phyloP scores from a whole-genome alignment of 2,888 invertebrate species.

The Rhagophthalmus giganteus region DNA sequence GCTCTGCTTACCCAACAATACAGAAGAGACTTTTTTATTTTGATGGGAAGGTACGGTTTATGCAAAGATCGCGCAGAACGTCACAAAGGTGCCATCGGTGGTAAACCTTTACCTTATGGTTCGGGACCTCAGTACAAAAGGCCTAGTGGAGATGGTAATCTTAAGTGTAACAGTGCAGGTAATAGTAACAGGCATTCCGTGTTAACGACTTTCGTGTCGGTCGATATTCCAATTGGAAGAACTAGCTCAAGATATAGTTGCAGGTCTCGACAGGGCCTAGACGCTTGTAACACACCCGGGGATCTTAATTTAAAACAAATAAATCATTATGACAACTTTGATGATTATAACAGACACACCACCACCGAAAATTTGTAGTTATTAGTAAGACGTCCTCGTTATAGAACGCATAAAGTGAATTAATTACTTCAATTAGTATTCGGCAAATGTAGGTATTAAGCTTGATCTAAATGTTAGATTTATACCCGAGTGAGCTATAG shows the following conservation, averaged over 20 bases:
- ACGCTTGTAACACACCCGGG: slow-evolving; percentile 43
- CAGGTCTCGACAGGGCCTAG: slow-evolving; percentile 37
- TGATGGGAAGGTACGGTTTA: slow-evolving; percentile 58
- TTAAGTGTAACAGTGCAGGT: slow-evolving; percentile 31
- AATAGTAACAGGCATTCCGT: slow-evolving; percentile 49
- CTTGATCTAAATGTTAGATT: no score
- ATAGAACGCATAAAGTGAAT: background rate
- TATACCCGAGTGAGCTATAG: no score
- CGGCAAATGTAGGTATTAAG: no score
- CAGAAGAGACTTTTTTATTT: slow-evolving; percentile 61
- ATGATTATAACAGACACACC: slow-evolving; percentile 41
- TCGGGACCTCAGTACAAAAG: slow-evolving; percentile 48
- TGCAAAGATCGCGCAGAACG: slow-evolving; percentile 54
- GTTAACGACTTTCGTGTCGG: slow-evolving; percentile 52
- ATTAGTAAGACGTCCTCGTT: background rate
- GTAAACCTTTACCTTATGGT: slow-evolving; percentile 51
- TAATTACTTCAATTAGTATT: no score
- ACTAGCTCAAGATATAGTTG: slow-evolving; percentile 44
- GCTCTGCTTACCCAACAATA: slow-evolving; percentile 69
- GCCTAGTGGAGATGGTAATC: slow-evolving; percentile 35
- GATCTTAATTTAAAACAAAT: slow-evolving; percentile 43
- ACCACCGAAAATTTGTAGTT: slow-evolving; percentile 46
- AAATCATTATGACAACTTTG: slow-evolving; percentile 38
- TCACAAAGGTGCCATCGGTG: slow-evolving; percentile 56
- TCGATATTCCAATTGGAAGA: slow-evolving; percentile 49